phyloP scores from a whole-genome alignment of 2,113 vertebrate species.

The Terrapene triunguis region DNA sequence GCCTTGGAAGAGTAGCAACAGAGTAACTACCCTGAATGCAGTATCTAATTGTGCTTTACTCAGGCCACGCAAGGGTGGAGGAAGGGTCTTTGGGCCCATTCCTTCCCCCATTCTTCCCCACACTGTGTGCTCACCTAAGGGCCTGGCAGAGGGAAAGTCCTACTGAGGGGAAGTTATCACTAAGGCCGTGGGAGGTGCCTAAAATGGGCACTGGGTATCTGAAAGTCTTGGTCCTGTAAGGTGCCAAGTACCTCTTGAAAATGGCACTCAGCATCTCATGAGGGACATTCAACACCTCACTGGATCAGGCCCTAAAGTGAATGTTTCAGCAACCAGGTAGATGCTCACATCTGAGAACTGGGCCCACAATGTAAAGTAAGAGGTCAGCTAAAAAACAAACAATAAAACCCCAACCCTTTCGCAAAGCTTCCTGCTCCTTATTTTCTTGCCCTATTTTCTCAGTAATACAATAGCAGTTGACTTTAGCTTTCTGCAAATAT shows the following conservation, averaged over 20 bases:
- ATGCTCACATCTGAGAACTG: background rate
- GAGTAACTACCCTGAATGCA: fast-evolving
- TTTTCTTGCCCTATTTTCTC: background rate
- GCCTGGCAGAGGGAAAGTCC: background rate
- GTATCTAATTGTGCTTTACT: fast-evolving
- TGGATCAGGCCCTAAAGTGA: fast-evolving
- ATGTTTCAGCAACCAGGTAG: background rate
- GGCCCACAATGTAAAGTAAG: background rate
- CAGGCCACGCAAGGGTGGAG: background rate
- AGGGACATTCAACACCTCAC: fast-evolving
- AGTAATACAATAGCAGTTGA: fast-evolving
- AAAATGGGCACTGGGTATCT: background rate
- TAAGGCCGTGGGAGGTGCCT: background rate
- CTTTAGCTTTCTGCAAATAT: background rate
- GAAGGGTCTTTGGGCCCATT: background rate
- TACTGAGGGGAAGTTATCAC: fast-evolving
- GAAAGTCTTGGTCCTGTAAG: background rate
- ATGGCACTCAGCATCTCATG: background rate
- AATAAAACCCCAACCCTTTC: background rate
- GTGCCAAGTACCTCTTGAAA: background rate
- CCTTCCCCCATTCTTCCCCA: background rate
- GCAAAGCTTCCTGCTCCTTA: background rate
- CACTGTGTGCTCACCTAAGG: background rate
- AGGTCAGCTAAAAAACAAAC: background rate
- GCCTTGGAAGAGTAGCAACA: background rate